These are phyloP conservation scores for Caenorhabditis becei DNA, from an alignment of 2,888 invertebrate species.

Conservation along the genomic window DNA sequence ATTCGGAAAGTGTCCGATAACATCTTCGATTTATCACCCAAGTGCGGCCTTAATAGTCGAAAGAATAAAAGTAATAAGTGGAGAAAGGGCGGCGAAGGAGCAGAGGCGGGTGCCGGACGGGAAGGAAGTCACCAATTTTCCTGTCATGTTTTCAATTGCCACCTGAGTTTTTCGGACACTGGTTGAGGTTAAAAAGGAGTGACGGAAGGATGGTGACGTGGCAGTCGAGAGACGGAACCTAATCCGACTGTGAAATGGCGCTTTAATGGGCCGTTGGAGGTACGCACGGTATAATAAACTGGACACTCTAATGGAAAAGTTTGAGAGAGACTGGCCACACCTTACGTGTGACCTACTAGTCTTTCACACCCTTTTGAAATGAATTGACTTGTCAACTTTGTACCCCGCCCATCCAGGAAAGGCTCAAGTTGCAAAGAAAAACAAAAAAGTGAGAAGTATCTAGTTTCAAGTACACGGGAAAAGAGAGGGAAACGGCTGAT, in stretches of 20 bases:
- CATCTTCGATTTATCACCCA: conserved; percentile 34
- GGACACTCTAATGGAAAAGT: conserved; percentile 3
- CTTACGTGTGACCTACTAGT: conserved; percentile 33
- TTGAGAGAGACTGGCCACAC: conserved; percentile 13
- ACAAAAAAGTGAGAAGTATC: conserved; percentile 4
- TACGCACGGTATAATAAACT: neutral
- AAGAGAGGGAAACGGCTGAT: conserved; percentile 8
- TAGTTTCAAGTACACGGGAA: conserved; percentile 3
- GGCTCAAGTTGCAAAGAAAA: conserved; percentile 9
- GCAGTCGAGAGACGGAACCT: neutral
- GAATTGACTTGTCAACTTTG: conserved; percentile 21
- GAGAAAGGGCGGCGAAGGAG: neutral
- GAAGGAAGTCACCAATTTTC: conserved; percentile 45
- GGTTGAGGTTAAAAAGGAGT: no score
- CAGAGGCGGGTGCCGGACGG: neutral
- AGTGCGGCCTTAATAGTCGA: conserved; percentile 7
- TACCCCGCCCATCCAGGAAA: neutral
- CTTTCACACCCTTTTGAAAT: conserved; percentile 7
- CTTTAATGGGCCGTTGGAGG: neutral
- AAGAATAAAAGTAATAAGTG: conserved; percentile 1
- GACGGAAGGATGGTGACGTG: no score
- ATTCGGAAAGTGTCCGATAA: conserved; percentile 9
- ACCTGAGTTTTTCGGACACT: conserved; percentile 16
- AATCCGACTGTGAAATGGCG: conserved; percentile 12
- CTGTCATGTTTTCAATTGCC: conserved; percentile 28